These are phyloP conservation scores for Amphimallon solstitiale DNA, from an alignment of 2,888 invertebrate species.

Conservation along the genomic window DNA sequence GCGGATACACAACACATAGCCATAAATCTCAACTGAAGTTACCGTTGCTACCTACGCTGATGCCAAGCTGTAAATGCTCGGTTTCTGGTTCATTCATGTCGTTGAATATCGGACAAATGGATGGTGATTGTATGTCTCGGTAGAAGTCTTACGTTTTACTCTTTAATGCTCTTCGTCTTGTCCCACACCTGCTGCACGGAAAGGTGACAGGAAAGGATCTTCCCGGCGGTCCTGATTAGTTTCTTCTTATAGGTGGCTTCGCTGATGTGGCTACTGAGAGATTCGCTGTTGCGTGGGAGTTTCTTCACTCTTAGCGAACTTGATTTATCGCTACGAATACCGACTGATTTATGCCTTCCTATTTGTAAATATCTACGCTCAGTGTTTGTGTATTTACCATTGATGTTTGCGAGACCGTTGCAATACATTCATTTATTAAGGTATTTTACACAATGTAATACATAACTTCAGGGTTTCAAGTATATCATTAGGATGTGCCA, in stretches of 20 bases:
- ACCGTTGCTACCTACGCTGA: too few species aligned
- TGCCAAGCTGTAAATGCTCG: neutral
- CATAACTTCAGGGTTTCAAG: too few species aligned
- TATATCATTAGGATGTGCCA: too few species aligned
- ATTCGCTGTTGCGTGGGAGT: slow-evolving; percentile 27
- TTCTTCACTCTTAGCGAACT: slow-evolving; percentile 22
- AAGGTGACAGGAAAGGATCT: slow-evolving; percentile 8
- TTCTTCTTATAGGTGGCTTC: slow-evolving; percentile 5
- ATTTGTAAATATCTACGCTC: slow-evolving; percentile 29
- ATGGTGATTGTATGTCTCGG: slow-evolving; percentile 1
- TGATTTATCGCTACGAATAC: slow-evolving; percentile 24
- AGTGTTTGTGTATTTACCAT: neutral
- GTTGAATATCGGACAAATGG: neutral
- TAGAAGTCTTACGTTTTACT: neutral
- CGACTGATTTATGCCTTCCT: slow-evolving; percentile 31
- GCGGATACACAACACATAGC: too few species aligned
- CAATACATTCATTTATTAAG: neutral
- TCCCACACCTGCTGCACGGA: neutral
- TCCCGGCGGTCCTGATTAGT: slow-evolving; percentile 15
- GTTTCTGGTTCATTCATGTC: slow-evolving; percentile 6
- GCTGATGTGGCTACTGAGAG: slow-evolving; percentile 14
- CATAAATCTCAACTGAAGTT: too few species aligned
- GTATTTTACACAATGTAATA: too few species aligned
- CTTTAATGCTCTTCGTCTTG: neutral
- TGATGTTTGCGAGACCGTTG: neutral